A percentile compares a stretch with the other conserved stretches of the same genome.
These are phyloP conservation scores for Dolichopus griseipennis DNA, from an alignment of 2,888 invertebrate genomes.

Conservation along the genomic window DNA sequence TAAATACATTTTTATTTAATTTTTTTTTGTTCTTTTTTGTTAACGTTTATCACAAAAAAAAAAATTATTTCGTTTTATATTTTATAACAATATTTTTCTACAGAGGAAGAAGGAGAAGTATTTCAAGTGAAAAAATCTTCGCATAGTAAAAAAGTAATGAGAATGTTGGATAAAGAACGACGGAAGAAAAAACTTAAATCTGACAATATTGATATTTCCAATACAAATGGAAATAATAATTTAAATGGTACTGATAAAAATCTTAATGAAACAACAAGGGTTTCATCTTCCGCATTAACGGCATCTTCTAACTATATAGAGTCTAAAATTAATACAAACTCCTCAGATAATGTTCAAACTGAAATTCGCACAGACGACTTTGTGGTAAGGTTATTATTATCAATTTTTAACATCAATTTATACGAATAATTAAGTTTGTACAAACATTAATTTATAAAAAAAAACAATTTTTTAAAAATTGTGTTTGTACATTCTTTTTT, in stretches of 20 bases:
- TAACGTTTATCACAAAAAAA: neutral
- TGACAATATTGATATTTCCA: slow-evolving; percentile 18
- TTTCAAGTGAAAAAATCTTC: slow-evolving; percentile 95
- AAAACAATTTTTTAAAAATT: neutral
- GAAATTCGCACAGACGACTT: slow-evolving; percentile 63
- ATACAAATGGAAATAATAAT: slow-evolving; percentile 11
- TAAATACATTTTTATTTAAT: neutral
- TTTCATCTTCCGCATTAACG: neutral
- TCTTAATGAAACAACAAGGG: slow-evolving; percentile 22
- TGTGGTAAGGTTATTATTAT: slow-evolving; percentile 52
- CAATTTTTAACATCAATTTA: slow-evolving; percentile 32
- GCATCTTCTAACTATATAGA: slow-evolving; percentile 23
- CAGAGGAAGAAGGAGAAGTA: slow-evolving; percentile 71
- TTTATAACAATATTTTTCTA: slow-evolving; percentile 19
- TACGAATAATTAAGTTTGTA: slow-evolving; percentile 6
- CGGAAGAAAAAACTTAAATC: slow-evolving; percentile 35
- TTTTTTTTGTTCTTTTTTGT: neutral
- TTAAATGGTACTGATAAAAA: slow-evolving; percentile 26
- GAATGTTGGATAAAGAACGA: slow-evolving; percentile 71
- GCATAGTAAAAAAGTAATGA: slow-evolving; percentile 81
- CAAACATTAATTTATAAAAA: neutral
- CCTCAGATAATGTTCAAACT: slow-evolving; percentile 47
- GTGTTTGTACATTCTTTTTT: neutral
- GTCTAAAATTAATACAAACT: slow-evolving; percentile 19
- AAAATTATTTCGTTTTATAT: neutral